Evolutionary conservation across 2,113 vertebrate species (phyloP).

Genomic region (Struthidea cinerea): DNA sequence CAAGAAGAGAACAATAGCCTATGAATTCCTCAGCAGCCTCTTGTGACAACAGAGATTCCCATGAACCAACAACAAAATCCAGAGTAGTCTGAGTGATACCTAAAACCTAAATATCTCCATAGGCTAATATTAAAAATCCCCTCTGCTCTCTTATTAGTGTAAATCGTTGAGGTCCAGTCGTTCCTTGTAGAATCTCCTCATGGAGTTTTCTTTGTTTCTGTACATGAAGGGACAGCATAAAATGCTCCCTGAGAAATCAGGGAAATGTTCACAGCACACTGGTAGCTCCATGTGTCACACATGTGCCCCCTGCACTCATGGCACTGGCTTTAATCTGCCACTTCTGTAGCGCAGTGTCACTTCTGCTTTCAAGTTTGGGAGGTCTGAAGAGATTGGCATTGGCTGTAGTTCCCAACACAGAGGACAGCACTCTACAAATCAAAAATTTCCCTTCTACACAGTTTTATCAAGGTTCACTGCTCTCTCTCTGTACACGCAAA

Average conservation of each 20-base stretch:
- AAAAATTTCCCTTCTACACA: neutral
- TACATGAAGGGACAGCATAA: neutral
- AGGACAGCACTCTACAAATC: neutral
- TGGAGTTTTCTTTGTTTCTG: neutral
- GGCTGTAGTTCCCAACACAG: neutral
- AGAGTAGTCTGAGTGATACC: neutral
- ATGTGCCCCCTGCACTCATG: neutral
- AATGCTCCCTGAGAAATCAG: neutral
- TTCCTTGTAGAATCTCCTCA: neutral
- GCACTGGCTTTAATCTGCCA: neutral
- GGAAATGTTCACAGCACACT: neutral
- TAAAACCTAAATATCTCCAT: neutral
- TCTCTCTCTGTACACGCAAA: neutral
- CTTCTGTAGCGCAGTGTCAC: neutral
- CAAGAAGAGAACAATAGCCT: neutral
- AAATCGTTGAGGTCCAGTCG: neutral
- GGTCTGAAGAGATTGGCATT: fast-evolving
- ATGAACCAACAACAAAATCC: neutral
- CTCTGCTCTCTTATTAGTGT: neutral
- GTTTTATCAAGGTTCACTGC: neutral
- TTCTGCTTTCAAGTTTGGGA: neutral
- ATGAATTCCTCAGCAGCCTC: neutral
- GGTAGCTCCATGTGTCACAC: neutral
- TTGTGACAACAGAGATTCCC: neutral
- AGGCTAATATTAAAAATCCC: neutral